Percentiles rank a stretch among this genome's conserved stretches.
These are phyloP conservation scores for Saxidomus purpurata DNA, from an alignment of 1,140 invertebrate genomes.

Conservation along the genomic window DNA sequence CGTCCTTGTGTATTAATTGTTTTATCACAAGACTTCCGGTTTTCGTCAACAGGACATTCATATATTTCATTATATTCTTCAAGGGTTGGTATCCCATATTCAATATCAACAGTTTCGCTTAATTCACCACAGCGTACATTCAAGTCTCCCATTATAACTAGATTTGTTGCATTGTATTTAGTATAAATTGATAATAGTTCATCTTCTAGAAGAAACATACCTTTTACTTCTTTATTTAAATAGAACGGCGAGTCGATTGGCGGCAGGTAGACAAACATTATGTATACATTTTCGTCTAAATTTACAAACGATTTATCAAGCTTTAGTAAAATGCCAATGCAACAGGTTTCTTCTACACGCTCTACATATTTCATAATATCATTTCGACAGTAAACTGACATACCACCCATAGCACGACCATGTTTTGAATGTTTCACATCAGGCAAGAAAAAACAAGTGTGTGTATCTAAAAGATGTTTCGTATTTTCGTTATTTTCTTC, in stretches of 20 bases:
- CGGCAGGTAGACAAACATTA: background rate
- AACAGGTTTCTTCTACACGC: background rate
- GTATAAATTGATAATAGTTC: background rate
- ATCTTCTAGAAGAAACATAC: conserved; percentile 5
- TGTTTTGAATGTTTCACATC: background rate
- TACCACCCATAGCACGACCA: background rate
- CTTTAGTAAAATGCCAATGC: background rate
- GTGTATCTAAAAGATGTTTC: background rate
- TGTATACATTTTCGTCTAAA: background rate
- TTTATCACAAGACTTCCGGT: too few relatives aligned
- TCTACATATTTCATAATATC: background rate
- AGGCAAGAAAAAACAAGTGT: background rate
- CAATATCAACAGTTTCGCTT: background rate
- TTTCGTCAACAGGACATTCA: background rate
- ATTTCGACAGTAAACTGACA: background rate
- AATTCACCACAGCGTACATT: background rate
- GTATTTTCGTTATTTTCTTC: background rate
- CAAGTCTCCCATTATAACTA: background rate
- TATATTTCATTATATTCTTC: background rate
- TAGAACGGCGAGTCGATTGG: background rate
- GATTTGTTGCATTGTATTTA: background rate
- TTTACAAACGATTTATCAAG: background rate
- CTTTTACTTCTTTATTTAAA: background rate
- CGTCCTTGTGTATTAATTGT: too few relatives aligned
- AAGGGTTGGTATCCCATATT: background rate